These are phyloP conservation scores for Dicentrarchus labrax DNA, from an alignment of 2,113 vertebrate genomes.

Conservation along the genomic window DNA sequence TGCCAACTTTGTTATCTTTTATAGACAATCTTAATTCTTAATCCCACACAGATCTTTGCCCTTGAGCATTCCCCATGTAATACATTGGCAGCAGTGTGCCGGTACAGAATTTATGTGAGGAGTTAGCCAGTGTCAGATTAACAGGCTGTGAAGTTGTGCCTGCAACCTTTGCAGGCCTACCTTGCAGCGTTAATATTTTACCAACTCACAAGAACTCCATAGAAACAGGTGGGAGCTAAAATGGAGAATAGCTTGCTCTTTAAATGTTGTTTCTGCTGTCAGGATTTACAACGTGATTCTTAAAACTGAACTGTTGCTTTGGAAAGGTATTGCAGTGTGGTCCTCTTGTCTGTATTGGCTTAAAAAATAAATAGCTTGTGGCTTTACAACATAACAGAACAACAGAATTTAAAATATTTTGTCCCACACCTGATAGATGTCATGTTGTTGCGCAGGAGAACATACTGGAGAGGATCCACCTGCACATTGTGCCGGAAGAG, in stretches of 20 bases:
- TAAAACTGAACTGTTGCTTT: background rate
- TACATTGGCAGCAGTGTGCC: conserved; percentile 32
- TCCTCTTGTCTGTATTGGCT: background rate
- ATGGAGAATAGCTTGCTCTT: conserved; percentile 8
- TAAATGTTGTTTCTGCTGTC: conserved; percentile 16
- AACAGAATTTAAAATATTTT: background rate
- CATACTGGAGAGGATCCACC: conserved; percentile 95
- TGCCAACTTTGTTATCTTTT: conserved; percentile 24
- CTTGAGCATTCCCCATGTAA: conserved; percentile 41
- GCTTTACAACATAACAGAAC: background rate
- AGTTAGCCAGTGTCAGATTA: conserved; percentile 61
- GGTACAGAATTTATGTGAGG: conserved; percentile 49
- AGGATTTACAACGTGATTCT: background rate
- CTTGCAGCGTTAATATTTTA: conserved; percentile 68
- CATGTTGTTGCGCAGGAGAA: conserved; percentile 88
- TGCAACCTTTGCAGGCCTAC: conserved; percentile 58
- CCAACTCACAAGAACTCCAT: conserved; percentile 46
- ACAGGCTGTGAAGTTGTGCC: conserved; percentile 56
- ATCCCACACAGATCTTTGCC: conserved; percentile 45
- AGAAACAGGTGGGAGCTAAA: conserved; percentile 47
- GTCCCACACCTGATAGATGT: background rate
- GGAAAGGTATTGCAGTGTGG: background rate
- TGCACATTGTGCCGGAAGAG: conserved; percentile 94
- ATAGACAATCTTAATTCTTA: conserved; percentile 39
- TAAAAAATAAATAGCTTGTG: background rate